Percentiles rank a stretch among this genome's conserved stretches.
These are phyloP conservation scores for Oceanites oceanicus DNA, from an alignment of 2,113 vertebrate species.

Conservation along the genomic window DNA sequence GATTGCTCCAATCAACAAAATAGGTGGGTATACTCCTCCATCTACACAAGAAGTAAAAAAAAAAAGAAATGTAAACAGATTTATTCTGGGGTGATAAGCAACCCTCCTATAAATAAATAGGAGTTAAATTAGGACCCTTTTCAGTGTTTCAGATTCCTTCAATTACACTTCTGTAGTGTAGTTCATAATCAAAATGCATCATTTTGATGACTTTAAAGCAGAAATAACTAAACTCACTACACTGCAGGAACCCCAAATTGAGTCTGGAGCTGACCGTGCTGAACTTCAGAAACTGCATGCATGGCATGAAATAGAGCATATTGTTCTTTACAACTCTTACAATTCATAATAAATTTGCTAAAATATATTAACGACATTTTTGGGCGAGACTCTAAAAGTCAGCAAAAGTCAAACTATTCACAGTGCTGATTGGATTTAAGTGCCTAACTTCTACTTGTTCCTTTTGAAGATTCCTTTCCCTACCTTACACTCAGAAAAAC, in stretches of 20 bases:
- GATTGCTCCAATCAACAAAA: neutral
- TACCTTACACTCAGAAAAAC: neutral
- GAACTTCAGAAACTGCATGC: neutral
- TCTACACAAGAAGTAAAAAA: neutral
- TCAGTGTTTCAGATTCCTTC: neutral
- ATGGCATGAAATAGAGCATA: neutral
- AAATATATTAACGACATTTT: neutral
- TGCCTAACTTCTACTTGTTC: neutral
- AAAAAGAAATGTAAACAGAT: neutral
- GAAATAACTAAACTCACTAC: neutral
- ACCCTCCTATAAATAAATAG: neutral
- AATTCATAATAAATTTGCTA: neutral
- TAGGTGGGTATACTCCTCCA: neutral
- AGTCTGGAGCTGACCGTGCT: neutral
- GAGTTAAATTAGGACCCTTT: neutral
- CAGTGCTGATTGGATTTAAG: neutral
- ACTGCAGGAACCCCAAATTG: neutral
- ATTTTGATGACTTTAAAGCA: neutral
- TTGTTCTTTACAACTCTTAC: neutral
- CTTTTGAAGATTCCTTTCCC: neutral
- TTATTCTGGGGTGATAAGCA: neutral
- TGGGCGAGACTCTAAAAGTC: neutral
- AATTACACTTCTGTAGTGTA: neutral
- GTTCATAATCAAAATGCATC: neutral
- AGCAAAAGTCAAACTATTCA: neutral